phyloP scores from a whole-genome alignment of 1,140 invertebrate species.

The Cherax quadricarinatus region DNA sequence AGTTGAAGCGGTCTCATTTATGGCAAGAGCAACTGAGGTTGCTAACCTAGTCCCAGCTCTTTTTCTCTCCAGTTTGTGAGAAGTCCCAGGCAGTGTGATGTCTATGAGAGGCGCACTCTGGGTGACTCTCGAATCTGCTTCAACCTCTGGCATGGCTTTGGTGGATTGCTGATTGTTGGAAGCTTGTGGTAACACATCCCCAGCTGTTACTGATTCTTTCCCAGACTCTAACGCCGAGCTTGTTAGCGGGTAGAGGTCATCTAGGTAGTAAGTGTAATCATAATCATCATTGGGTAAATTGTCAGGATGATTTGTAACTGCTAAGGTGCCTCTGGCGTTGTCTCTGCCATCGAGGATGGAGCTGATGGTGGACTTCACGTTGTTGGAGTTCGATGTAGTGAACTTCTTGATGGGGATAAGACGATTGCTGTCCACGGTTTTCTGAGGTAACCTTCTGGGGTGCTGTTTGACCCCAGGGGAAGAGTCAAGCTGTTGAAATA shows the following conservation, averaged over 20 bases:
- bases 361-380: background rate
- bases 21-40: background rate
- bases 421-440: background rate
- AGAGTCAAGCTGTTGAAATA: background rate
- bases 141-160: background rate
- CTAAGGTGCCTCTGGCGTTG: background rate
- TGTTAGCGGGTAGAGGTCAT: background rate
- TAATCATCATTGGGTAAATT: constrained; percentile 16
- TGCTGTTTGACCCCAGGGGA: background rate
- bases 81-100: background rate
- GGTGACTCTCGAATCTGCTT: background rate
- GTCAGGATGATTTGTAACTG: background rate
- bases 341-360: background rate
- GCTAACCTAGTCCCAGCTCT: background rate
- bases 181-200: background rate
- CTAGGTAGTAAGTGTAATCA: constrained; percentile 28
- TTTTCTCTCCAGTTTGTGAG: background rate
- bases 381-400: background rate
- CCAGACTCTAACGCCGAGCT: too few species aligned
- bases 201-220: background rate
- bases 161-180: background rate
- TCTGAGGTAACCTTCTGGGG: background rate
- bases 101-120: background rate
- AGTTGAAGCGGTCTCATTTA: background rate
- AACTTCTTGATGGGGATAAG: background rate